Percentiles rank a stretch among this genome's conserved stretches.
Evolutionary conservation across 2,888 invertebrate species (phyloP).

Genomic region (Drosophila merina): DNA sequence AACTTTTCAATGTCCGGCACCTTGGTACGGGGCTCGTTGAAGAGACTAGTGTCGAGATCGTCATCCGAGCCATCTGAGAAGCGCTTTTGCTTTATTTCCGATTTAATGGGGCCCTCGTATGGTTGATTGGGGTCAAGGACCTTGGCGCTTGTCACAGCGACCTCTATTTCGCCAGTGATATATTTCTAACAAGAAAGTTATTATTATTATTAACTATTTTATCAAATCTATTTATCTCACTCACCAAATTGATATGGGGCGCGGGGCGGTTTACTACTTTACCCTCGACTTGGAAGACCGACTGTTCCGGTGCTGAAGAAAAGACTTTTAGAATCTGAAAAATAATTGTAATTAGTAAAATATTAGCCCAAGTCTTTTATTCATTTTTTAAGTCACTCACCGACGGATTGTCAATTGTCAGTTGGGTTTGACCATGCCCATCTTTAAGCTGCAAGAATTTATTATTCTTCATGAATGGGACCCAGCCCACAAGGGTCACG

Average conservation of each 20-base stretch:
- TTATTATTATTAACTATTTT: no score
- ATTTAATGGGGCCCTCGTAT: not conserved
- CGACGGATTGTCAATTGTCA: not conserved
- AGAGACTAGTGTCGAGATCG: not conserved
- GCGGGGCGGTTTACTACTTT: not conserved
- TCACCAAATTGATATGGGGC: not conserved
- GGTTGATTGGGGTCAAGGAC: not conserved
- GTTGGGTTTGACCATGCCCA: constrained; percentile 2
- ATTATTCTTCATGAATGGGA: not conserved
- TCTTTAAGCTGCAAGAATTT: not conserved
- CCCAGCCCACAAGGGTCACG: not conserved
- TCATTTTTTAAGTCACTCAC: not conserved
- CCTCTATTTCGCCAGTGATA: not conserved
- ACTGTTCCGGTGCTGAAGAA: not conserved
- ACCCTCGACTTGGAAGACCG: not conserved
- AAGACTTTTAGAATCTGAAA: not conserved
- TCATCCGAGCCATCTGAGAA: not conserved
- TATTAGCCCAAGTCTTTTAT: not conserved
- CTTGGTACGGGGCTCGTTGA: not conserved
- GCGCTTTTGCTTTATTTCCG: not conserved
- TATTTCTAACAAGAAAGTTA: not conserved
- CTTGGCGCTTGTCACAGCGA: not conserved
- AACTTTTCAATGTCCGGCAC: not conserved
- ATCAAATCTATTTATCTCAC: no score
- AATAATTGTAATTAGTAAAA: not conserved